Percentiles rank a stretch among this genome's conserved stretches.
These are phyloP conservation scores for Meleagris gallopavo DNA, from an alignment of 2,113 vertebrate genomes.

Conservation along the genomic window DNA sequence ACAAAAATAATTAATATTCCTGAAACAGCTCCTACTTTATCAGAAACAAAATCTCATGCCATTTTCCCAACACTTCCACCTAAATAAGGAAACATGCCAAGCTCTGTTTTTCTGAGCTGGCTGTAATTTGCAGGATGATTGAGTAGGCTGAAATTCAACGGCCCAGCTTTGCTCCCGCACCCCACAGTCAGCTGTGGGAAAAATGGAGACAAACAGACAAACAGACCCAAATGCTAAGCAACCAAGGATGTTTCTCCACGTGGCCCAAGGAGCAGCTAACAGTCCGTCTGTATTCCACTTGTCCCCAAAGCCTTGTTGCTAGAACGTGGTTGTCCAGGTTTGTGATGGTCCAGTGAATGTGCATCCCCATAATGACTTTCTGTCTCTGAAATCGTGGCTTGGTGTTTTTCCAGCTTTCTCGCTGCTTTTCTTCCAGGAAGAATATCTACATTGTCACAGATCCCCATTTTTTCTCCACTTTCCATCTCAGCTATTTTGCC, in stretches of 20 bases:
- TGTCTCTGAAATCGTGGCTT: not conserved
- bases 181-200: conserved; percentile 43
- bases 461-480: not conserved
- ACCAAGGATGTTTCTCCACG: rapidly evolving
- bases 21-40: conserved; percentile 53
- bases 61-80: conserved; percentile 57
- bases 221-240: conserved; percentile 27
- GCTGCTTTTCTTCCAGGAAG: conserved; percentile 2
- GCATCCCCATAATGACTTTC: not conserved
- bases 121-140: conserved; percentile 55
- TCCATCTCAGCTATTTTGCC: not conserved
- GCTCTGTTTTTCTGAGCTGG: conserved; percentile 35
- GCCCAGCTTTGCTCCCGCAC: conserved; percentile 37
- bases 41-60: conserved; percentile 51
- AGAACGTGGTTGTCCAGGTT: not conserved
- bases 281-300: conserved; percentile 45
- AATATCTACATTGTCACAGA: not conserved
- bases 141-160: conserved; percentile 57
- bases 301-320: conserved; percentile 13
- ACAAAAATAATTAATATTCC: conserved; percentile 41
- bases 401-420: not conserved
- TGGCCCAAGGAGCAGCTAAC: conserved; percentile 19
- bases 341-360: conserved; percentile 47
- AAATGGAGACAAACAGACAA: conserved; percentile 10
- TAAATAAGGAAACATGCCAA: conserved; percentile 56